Evolutionary conservation across 2,797 vertebrate genomes (phyloP).

Genomic region (Coluber constrictor): DNA sequence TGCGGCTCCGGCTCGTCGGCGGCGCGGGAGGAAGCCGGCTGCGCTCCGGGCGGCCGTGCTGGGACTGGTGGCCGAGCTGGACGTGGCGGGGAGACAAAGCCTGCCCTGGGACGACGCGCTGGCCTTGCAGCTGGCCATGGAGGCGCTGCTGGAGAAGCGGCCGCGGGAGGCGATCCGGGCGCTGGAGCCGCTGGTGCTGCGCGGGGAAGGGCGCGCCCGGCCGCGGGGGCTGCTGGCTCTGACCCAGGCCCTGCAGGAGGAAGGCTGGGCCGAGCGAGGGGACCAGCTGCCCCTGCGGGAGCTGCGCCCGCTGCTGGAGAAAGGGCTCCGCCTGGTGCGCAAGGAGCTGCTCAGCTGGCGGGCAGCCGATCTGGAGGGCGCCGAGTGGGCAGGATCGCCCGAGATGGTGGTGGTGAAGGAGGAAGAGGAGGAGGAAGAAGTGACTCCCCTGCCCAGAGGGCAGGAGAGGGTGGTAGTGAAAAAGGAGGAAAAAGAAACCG

Average conservation of each 20-base stretch:
- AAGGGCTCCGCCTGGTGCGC: background rate
- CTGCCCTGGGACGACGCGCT: background rate
- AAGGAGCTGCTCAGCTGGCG: background rate
- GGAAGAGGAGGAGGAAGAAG: background rate
- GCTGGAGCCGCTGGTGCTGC: background rate
- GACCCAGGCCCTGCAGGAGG: background rate
- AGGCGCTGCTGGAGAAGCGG: background rate
- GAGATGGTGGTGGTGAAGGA: background rate
- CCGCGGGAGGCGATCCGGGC: background rate
- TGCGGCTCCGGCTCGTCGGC: background rate
- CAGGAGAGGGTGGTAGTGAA: background rate
- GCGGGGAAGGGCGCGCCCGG: background rate
- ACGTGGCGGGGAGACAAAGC: background rate
- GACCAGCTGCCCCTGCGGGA: background rate
- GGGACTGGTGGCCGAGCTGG: background rate
- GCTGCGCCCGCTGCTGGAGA: background rate
- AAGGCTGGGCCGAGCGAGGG: background rate
- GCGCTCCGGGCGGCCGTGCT: background rate
- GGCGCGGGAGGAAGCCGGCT: background rate
- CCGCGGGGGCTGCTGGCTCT: background rate
- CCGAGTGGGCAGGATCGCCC: background rate
- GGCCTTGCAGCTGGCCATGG: background rate
- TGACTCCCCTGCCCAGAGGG: fast-evolving
- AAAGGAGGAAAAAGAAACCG: background rate
- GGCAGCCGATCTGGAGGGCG: background rate